phyloP scores from a whole-genome alignment of 2,888 invertebrate species.

The Torymus auratus region DNA sequence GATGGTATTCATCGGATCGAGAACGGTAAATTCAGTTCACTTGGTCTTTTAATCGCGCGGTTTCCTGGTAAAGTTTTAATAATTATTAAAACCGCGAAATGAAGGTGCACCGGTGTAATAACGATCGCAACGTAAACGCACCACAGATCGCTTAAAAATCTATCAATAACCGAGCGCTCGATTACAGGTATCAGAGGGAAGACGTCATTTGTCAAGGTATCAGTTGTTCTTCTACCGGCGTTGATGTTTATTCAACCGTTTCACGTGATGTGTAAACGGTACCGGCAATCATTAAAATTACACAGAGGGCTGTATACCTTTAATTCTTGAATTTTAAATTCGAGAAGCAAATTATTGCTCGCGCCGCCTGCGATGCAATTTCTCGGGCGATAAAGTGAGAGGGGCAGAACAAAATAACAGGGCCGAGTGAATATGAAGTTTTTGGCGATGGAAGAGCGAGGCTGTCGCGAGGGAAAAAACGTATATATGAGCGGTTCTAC shows the following conservation, averaged over 20 bases:
- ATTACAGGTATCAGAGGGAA: constrained; percentile 4
- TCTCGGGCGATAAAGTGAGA: constrained; percentile 15
- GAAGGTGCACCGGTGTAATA: too few relatives aligned
- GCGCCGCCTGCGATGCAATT: constrained; percentile 16
- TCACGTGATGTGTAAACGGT: constrained; percentile 21
- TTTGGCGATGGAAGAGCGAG: too few relatives aligned
- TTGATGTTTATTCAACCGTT: constrained; percentile 23
- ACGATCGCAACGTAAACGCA: too few relatives aligned
- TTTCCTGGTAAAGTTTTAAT: too few relatives aligned
- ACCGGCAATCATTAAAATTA: constrained; percentile 41
- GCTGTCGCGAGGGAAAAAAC: too few relatives aligned
- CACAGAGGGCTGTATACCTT: constrained; percentile 26
- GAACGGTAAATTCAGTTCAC: too few relatives aligned
- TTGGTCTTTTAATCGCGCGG: too few relatives aligned
- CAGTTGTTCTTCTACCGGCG: background rate
- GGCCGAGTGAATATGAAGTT: too few relatives aligned
- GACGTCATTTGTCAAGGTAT: constrained; percentile 32
- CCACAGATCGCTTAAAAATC: background rate
- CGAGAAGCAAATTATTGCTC: constrained; percentile 31
- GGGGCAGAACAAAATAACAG: too few relatives aligned
- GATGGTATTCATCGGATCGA: too few relatives aligned
- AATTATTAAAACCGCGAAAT: too few relatives aligned
- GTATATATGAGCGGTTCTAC: too few relatives aligned
- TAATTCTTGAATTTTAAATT: constrained; percentile 37
- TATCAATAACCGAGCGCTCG: background rate